Percentiles rank a stretch among this genome's conserved stretches.
These are phyloP conservation scores for Darwinula stevensoni DNA, from an alignment of 2,888 invertebrate species.

Conservation along the genomic window DNA sequence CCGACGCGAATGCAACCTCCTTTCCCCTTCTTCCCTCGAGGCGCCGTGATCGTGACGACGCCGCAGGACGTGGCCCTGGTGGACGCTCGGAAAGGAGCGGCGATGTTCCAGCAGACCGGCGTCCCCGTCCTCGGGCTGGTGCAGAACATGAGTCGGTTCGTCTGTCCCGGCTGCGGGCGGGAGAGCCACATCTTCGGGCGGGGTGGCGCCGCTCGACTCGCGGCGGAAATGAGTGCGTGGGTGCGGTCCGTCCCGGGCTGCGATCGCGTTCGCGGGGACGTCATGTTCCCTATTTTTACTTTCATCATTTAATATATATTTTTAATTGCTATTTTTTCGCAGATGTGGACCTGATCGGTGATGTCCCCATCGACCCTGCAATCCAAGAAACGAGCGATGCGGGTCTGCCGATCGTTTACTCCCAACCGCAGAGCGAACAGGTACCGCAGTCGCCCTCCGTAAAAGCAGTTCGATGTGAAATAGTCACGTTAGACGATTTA, in stretches of 20 bases:
- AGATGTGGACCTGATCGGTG: conserved; percentile 29
- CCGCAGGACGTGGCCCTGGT: conserved; percentile 64
- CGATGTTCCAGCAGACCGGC: conserved; percentile 55
- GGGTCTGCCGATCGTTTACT: conserved; percentile 41
- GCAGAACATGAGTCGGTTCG: conserved; percentile 59
- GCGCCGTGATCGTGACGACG: conserved; percentile 67
- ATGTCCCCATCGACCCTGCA: conserved; percentile 36
- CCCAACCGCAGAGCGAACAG: conserved; percentile 19
- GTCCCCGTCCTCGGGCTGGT: conserved; percentile 61
- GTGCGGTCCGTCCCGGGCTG: not conserved
- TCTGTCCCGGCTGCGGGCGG: conserved; percentile 45
- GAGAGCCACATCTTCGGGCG: conserved; percentile 39
- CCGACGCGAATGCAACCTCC: not conserved
- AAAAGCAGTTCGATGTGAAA: no score
- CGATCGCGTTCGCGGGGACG: conserved; percentile 1
- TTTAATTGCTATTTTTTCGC: conserved; percentile 7
- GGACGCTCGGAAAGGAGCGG: conserved; percentile 52
- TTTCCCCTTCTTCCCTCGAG: conserved; percentile 16
- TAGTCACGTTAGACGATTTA: no score
- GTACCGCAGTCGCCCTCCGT: no score
- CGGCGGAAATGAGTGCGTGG: conserved; percentile 19
- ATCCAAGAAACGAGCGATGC: conserved; percentile 36
- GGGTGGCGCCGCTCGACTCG: conserved; percentile 25
- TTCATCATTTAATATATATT: conserved; percentile 3
- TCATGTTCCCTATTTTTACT: conserved; percentile 4